phyloP scores from a whole-genome alignment of 2,888 invertebrate genomes.

The Barypeithes pellucidus region DNA sequence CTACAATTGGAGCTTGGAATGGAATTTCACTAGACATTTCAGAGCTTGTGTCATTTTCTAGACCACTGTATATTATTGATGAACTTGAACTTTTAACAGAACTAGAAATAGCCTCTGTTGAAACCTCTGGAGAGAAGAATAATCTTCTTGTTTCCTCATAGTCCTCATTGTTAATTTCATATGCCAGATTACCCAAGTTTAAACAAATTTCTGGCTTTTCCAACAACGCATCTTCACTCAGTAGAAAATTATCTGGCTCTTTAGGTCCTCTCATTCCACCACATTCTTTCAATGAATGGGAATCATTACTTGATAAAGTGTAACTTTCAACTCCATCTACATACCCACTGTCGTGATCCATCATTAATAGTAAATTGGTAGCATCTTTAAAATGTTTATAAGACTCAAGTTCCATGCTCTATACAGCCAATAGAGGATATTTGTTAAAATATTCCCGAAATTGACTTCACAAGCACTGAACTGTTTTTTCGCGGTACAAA shows the following conservation, averaged over 20 bases:
- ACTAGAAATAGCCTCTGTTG: conserved; percentile 20
- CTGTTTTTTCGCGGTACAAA: conserved; percentile 27
- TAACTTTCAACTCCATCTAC: conserved; percentile 42
- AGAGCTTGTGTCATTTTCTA: conserved; percentile 56
- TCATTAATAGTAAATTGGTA: conserved; percentile 52
- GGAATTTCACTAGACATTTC: conserved; percentile 57
- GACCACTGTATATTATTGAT: conserved; percentile 56
- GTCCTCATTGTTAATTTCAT: conserved; percentile 53
- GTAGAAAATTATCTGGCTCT: conserved; percentile 59
- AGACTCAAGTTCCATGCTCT: conserved; percentile 50
- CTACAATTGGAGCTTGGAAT: conserved; percentile 49
- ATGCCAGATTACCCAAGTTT: conserved; percentile 34
- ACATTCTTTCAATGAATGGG: conserved; percentile 61
- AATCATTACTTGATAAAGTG: conserved; percentile 66
- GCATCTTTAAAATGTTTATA: conserved; percentile 47
- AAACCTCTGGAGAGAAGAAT: conserved; percentile 57
- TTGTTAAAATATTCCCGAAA: conserved; percentile 1
- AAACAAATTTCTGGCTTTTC: conserved; percentile 62
- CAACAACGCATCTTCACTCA: conserved; percentile 67
- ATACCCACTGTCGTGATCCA: conserved; percentile 69
- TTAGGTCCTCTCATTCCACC: conserved; percentile 45
- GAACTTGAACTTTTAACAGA: conserved; percentile 52
- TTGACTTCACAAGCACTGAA: conserved; percentile 9
- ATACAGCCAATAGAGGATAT: not conserved
- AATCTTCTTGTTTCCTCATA: conserved; percentile 55